These are phyloP conservation scores for Willowsia nigromaculata DNA, from an alignment of 2,888 invertebrate genomes.

Conservation along the genomic window DNA sequence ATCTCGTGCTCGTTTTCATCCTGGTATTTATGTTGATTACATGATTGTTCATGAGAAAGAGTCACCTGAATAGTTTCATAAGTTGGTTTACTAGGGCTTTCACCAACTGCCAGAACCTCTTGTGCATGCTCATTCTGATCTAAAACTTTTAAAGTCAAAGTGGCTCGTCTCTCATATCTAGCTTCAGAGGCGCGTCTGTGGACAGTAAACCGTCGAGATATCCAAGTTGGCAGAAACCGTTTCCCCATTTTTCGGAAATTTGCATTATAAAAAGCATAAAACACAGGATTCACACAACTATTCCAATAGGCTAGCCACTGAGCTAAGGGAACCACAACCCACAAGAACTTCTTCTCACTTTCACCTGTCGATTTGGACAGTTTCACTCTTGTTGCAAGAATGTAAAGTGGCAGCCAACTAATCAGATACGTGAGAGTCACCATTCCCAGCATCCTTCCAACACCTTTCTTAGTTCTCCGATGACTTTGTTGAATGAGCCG, in stretches of 20 bases:
- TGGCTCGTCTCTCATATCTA: too few relatives aligned
- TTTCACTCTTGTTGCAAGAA: constrained; percentile 92
- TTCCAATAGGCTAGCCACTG: constrained; percentile 96
- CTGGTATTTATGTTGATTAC: too few relatives aligned
- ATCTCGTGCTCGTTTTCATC: too few relatives aligned
- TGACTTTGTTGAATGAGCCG: constrained; percentile 83
- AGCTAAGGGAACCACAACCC: constrained; percentile 90
- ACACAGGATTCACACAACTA: constrained; percentile 95
- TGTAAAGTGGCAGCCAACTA: constrained; percentile 95
- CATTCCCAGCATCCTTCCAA: constrained; percentile 95
- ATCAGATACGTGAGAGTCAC: constrained; percentile 94
- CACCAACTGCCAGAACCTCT: too few relatives aligned
- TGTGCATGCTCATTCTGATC: too few relatives aligned
- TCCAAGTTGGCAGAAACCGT: constrained; percentile 10
- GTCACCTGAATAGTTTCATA: too few relatives aligned
- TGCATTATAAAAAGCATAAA: constrained; percentile 96
- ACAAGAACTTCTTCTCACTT: constrained; percentile 84
- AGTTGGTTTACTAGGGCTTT: too few relatives aligned
- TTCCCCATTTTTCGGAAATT: constrained; percentile 93
- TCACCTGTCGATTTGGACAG: constrained; percentile 88
- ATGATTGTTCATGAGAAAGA: too few relatives aligned
- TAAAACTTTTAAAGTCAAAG: too few relatives aligned
- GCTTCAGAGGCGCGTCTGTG: too few relatives aligned
- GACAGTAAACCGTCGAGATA: too few relatives aligned
- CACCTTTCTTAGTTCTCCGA: constrained; percentile 95